These are phyloP conservation scores for Drosophila suzukii DNA, from an alignment of 1,140 invertebrate genomes.

Conservation along the genomic window DNA sequence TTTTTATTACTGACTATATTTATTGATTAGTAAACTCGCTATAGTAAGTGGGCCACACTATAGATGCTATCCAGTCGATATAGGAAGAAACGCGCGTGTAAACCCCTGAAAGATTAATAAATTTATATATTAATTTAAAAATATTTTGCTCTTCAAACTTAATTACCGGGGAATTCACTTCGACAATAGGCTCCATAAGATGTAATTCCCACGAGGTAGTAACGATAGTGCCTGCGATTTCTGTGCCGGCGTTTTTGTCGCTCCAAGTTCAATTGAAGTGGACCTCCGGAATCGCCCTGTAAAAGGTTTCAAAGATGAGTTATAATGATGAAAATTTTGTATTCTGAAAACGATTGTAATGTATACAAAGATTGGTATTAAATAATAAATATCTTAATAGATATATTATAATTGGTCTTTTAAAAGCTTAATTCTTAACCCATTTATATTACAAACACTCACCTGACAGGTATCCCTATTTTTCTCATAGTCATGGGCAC, in stretches of 20 bases:
- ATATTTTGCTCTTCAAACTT: not conserved
- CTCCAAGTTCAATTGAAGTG: slow-evolving; percentile 66
- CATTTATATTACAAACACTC: not conserved
- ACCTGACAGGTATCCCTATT: slow-evolving; percentile 74
- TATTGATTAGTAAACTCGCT: slow-evolving; percentile 38
- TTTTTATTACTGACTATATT: slow-evolving; percentile 12
- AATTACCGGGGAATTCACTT: slow-evolving; percentile 59
- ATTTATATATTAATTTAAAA: not conserved
- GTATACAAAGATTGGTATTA: too few species aligned
- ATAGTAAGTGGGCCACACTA: slow-evolving; percentile 76
- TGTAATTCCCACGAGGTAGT: slow-evolving; percentile 76
- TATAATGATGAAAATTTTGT: too few species aligned
- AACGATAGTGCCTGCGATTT: slow-evolving; percentile 37
- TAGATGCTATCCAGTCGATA: slow-evolving; percentile 85
- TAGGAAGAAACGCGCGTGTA: slow-evolving; percentile 85
- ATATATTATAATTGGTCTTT: too few species aligned
- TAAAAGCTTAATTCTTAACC: too few species aligned
- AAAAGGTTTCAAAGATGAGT: too few species aligned
- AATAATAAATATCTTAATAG: too few species aligned
- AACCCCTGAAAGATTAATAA: slow-evolving; percentile 60
- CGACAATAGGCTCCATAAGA: slow-evolving; percentile 80
- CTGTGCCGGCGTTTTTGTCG: slow-evolving; percentile 54
- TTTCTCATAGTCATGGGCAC: slow-evolving; percentile 58
- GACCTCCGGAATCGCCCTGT: slow-evolving; percentile 65
- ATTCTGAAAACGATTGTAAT: too few species aligned